Evolutionary conservation across 2,797 vertebrate species (phyloP).

Genomic region (Micropoecilia bifurca): DNA sequence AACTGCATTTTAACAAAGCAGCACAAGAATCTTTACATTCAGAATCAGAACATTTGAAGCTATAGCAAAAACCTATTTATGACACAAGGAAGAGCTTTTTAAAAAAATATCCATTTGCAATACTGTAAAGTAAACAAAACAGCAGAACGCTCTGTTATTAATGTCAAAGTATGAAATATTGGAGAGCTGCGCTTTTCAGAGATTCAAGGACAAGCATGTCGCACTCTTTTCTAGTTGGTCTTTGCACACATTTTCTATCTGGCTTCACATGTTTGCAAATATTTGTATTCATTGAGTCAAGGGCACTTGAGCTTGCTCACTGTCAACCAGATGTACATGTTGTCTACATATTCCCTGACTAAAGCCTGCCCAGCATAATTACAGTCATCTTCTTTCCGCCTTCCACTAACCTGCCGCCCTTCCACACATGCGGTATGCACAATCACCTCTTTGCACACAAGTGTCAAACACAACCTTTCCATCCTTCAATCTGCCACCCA

Average conservation of each 20-base stretch:
- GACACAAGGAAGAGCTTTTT: neutral
- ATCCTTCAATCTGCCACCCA: conserved; percentile 45
- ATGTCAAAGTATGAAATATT: neutral
- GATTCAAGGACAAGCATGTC: conserved; percentile 7
- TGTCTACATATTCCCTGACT: conserved; percentile 21
- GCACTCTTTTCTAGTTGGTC: neutral
- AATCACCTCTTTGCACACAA: conserved; percentile 22
- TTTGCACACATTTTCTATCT: conserved; percentile 1
- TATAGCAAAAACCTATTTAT: neutral
- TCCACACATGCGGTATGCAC: conserved; percentile 1
- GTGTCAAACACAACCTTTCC: conserved; percentile 53
- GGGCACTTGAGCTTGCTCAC: conserved; percentile 23
- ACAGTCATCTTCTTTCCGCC: conserved; percentile 42
- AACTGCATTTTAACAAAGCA: neutral
- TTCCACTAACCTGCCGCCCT: conserved; percentile 22
- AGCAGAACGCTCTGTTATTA: neutral
- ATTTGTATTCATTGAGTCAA: conserved; percentile 43
- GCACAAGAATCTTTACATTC: neutral
- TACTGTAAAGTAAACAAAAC: neutral
- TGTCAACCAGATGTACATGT: conserved; percentile 36
- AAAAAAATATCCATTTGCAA: neutral
- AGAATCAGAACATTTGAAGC: neutral
- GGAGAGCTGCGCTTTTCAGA: neutral
- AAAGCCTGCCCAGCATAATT: conserved; percentile 43
- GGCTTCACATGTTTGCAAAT: conserved; percentile 24